Evolutionary conservation across 2,888 invertebrate species (phyloP), one percentile per base, ranked within the genome.

Genomic region (Timema cristinae): DNA sequence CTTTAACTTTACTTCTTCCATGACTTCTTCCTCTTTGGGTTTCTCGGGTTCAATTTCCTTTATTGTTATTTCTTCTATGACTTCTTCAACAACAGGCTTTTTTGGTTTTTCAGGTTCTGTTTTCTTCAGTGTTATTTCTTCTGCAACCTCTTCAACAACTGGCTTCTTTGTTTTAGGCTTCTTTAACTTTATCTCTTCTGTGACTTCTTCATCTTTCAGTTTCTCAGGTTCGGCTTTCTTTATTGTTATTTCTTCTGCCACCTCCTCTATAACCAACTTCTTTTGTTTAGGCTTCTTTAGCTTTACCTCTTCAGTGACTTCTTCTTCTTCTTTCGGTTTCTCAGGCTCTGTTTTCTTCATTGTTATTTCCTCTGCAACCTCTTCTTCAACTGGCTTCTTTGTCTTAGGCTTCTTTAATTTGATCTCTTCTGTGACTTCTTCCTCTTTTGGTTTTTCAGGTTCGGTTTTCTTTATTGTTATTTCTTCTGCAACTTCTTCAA

Each of bases 331-430:
- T 47, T 77, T 32, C 32, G 70, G 68, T 15, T 73, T 63, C 49
- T 75, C 73, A 80, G 75, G 71, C 77, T 90, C 89, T 32, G 91
- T 82, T 80, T 90, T 92, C 75, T 78, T 78, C 72, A 78, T n/a
- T 66, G 76, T 73, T 71, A 81, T 79, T 66, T 83, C 82, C 76
- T 81, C 81, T 5, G 81, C 74, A 48, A 77, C 75, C 50, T 75
- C 76, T 59, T 76, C 77, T 77, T 80, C 32, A 16, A 69, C 50
- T 48, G 74, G 15, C 15, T 59, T 74, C 54, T 68, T 71, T 6
- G 89, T 87, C 51, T 66, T 71, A 5, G 89, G 86, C 80, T 90
- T 91, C 79, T 91, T 91, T 16, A 93, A 86, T 0, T 90, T 93
- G 47, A 92, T 85, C 80, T 89, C 88, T 80, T 89, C 87, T 66